These are phyloP conservation scores for Nycticebus coucang DNA, from an alignment of 2,113 vertebrate genomes.

Conservation along the genomic window DNA sequence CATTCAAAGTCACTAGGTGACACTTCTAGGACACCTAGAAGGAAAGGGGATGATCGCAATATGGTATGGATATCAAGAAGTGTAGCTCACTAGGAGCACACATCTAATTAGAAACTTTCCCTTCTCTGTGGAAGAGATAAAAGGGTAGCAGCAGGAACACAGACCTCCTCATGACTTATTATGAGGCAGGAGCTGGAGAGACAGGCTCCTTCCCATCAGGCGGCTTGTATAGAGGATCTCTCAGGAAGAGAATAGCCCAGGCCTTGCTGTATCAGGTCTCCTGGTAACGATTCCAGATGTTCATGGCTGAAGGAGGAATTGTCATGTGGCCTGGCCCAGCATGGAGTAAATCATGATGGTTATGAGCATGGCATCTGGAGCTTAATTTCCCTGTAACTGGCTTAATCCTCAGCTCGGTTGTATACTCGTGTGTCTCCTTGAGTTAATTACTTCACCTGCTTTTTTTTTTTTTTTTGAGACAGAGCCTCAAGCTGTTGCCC, in stretches of 20 bases:
- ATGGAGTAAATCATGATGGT: not conserved
- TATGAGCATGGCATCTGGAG: accelerated
- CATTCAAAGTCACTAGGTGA: not conserved
- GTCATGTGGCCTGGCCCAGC: not conserved
- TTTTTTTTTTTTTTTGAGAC: too few relatives aligned
- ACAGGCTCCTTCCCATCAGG: not conserved
- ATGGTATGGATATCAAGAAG: not conserved
- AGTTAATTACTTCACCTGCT: not conserved
- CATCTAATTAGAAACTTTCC: not conserved
- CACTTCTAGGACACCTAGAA: not conserved
- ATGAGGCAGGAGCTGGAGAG: not conserved
- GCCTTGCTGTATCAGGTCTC: not conserved
- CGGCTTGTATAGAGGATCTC: not conserved
- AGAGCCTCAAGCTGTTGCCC: too few relatives aligned
- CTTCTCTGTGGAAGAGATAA: not conserved
- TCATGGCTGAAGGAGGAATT: not conserved
- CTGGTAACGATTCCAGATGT: not conserved
- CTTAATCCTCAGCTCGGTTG: not conserved
- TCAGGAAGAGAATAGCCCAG: not conserved
- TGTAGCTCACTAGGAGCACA: not conserved
- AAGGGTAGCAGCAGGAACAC: accelerated
- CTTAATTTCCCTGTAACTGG: not conserved
- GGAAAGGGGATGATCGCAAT: not conserved
- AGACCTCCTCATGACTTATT: not conserved
- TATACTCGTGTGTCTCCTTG: not conserved